Evolutionary conservation across 2,113 vertebrate genomes (phyloP).

Genomic region (Symphodus melops): DNA sequence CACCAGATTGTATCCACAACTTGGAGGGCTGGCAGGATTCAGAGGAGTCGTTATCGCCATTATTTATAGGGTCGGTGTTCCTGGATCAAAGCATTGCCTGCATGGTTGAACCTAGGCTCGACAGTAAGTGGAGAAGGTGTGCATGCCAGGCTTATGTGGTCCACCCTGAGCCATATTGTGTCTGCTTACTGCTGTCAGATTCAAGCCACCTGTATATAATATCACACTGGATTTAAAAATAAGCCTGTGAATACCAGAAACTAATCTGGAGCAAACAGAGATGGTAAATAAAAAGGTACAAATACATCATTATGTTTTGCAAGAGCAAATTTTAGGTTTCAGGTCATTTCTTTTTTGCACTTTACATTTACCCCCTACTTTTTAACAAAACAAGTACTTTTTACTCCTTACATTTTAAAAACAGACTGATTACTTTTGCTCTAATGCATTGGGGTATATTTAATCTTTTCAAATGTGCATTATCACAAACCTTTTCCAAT

Average conservation of each 20-base stretch:
- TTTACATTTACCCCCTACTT: too few species aligned
- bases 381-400: too few species aligned
- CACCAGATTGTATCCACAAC: constrained; percentile 8
- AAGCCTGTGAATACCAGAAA: constrained; percentile 3
- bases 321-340: too few species aligned
- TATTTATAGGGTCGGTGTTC: constrained; percentile 52
- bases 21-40: constrained; percentile 15
- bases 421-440: too few species aligned
- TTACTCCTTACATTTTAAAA: too few species aligned
- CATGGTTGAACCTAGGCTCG: constrained; percentile 50
- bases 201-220: constrained; percentile 43
- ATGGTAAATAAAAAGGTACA: too few species aligned
- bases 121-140: constrained; percentile 63
- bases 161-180: not conserved
- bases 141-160: constrained; percentile 34
- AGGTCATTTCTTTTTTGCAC: too few species aligned
- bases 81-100: constrained; percentile 70
- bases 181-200: constrained; percentile 37
- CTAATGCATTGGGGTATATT: too few species aligned
- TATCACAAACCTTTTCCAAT: too few species aligned
- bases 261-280: too few species aligned
- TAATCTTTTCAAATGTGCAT: too few species aligned
- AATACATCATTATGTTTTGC: too few species aligned
- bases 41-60: constrained; percentile 24
- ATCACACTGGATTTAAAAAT: constrained; percentile 4